Base-by-base conservation (phyloP, 2,888 invertebrate genomes). In the Cheilosia impressa region DNA sequence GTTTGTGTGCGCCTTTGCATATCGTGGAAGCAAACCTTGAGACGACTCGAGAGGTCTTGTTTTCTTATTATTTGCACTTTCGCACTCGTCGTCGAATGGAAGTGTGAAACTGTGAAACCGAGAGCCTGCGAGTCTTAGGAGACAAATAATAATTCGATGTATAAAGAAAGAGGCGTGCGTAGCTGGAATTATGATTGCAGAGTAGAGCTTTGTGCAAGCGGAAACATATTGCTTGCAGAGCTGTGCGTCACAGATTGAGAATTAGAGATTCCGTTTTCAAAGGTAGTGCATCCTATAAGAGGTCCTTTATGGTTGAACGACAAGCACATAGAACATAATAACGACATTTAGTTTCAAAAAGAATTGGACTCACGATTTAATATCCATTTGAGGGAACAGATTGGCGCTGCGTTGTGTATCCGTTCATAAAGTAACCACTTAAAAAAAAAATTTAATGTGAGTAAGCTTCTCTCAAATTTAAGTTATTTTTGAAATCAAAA, bases 1-100 rank as follows among this genome's bases (percentile, higher is more conserved):
- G 17, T 2, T n/a, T 45, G 41, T 68, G 31, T 58, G n/a, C 38
- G 53, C 41, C 24, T 9, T 55, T 6, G 31, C 24, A 52, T 41
- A 52, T 19, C 10, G 53, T 41, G 27, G 41, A 43, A 52, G 17
- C 53, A 43, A 55, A 45, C 72, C 72, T 72, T 62, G 62, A 72
- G 72, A 72, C 72, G 43, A 52, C 62, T 72, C 27, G 31, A 72
- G 52, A 45, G 60, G 43, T 62, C 52, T 62, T 43, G 53, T 62
- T 53, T 53, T 45, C 31, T 31, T 72, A 53, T 53, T 66, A 55
- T 66, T 55, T 58, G 41, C 58, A n/a, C n/a, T 41, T 24, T 7
- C 13, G n/a, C 13, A 1, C 4, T 4, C 38, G 31, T 38, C 13
- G 13, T 38, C 38, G 13, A 27, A 38, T 53, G 13, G 17, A 53